Percentiles rank a stretch among this genome's conserved stretches.
phyloP scores from a whole-genome alignment of 64 coral and sea anemone genomes.

The Dendronephthya gigantea region DNA sequence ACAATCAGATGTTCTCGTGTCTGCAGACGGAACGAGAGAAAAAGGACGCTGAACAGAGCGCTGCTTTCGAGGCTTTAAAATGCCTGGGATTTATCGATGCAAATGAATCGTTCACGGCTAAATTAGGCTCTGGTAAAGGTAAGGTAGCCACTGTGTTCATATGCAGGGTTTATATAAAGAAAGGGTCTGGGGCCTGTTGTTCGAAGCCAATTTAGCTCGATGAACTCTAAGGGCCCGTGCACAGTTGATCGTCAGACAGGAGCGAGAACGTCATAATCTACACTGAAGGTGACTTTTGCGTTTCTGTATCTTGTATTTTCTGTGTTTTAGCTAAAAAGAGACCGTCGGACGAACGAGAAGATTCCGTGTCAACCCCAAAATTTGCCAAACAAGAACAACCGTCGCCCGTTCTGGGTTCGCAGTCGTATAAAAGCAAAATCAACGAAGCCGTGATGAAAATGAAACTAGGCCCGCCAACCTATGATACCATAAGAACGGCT shows the following conservation, averaged over 20 bases:
- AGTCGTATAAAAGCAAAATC: slow-evolving; percentile 60
- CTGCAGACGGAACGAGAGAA: slow-evolving; percentile 49
- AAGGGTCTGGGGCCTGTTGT: too few relatives aligned
- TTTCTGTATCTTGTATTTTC: background rate
- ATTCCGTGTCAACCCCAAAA: background rate
- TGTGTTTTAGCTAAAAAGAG: background rate
- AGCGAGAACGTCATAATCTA: too few relatives aligned
- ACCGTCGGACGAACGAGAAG: background rate
- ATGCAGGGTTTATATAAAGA: background rate
- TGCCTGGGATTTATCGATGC: slow-evolving; percentile 54
- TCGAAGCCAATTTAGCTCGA: too few relatives aligned
- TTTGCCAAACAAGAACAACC: background rate
- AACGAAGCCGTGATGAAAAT: slow-evolving; percentile 96
- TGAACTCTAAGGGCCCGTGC: too few relatives aligned
- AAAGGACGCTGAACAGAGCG: slow-evolving; percentile 79
- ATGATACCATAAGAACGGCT: slow-evolving; percentile 42
- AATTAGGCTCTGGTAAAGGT: slow-evolving; percentile 34
- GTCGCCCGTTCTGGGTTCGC: background rate
- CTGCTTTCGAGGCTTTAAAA: slow-evolving; percentile 73
- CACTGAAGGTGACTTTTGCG: too few relatives aligned
- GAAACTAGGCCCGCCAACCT: slow-evolving; percentile 45
- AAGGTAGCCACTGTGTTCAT: background rate
- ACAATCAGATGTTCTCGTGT: slow-evolving; percentile 36
- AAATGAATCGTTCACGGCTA: slow-evolving; percentile 30
- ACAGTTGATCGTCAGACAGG: too few relatives aligned